Evolutionary conservation across 1,140 invertebrate genomes (phyloP).

Genomic region (Aphidius gifuensis): DNA sequence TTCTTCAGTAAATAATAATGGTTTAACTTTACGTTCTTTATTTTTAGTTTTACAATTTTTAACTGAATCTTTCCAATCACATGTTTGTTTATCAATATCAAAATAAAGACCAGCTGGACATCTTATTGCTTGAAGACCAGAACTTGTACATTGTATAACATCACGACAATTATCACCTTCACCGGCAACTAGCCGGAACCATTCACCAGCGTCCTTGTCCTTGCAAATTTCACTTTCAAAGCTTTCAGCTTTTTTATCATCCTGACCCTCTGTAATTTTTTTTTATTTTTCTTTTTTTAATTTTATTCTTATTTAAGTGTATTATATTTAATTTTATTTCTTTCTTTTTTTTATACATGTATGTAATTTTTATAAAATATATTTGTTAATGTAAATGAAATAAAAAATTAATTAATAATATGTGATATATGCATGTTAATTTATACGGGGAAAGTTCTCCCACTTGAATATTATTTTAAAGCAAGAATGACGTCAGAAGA

Average conservation of each 20-base stretch:
- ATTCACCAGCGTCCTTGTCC: conserved; percentile 93
- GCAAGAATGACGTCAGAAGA: conserved; percentile 47
- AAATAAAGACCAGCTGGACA: conserved; percentile 91
- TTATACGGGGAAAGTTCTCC: conserved; percentile 47
- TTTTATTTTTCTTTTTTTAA: not conserved
- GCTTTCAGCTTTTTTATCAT: conserved; percentile 77
- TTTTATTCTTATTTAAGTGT: conserved; percentile 1
- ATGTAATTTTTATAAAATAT: too few relatives aligned
- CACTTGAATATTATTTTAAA: not conserved
- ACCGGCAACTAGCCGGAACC: conserved; percentile 85
- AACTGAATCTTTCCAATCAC: conserved; percentile 91
- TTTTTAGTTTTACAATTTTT: conserved; percentile 91
- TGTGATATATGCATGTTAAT: not conserved
- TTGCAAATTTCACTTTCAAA: conserved; percentile 87
- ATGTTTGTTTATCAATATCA: conserved; percentile 94
- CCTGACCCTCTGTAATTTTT: conserved; percentile 49
- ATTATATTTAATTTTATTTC: not conserved
- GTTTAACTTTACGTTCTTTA: conserved; percentile 86
- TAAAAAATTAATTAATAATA: too few relatives aligned
- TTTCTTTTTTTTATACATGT: too few relatives aligned
- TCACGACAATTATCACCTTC: conserved; percentile 91
- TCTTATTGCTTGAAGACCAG: conserved; percentile 87
- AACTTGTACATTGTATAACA: conserved; percentile 93
- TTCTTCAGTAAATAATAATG: conserved; percentile 85
- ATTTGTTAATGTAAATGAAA: too few relatives aligned